Evolutionary conservation across 1,140 invertebrate genomes (phyloP).

Genomic region (Conus ventricosus): DNA sequence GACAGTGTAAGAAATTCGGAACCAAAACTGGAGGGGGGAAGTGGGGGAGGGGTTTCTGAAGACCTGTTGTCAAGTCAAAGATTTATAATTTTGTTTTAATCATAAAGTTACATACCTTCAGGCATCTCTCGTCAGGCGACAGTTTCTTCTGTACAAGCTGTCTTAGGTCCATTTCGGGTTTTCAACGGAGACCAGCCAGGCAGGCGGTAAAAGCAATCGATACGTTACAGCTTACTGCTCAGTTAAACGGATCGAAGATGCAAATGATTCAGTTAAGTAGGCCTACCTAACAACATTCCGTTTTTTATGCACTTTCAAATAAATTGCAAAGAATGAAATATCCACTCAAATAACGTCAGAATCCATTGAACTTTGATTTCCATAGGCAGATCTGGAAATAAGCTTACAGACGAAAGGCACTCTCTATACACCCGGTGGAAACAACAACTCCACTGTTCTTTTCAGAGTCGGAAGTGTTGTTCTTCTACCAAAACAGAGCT

Average conservation of each 20-base stretch:
- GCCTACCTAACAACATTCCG: neutral
- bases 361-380: neutral
- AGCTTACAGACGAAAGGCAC: neutral
- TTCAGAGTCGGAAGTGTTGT: neutral
- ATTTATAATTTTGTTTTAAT: too few species aligned
- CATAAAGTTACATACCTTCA: slow-evolving; percentile 8
- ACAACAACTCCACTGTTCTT: neutral
- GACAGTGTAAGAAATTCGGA: too few species aligned
- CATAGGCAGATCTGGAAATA: neutral
- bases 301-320: neutral
- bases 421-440: neutral
- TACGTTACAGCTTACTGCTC: neutral
- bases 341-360: neutral
- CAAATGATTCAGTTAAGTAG: neutral
- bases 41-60: too few species aligned
- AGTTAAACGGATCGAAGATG: slow-evolving; percentile 10
- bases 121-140: slow-evolving; percentile 48
- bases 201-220: neutral
- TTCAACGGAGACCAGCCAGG: neutral
- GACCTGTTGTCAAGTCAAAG: too few species aligned
- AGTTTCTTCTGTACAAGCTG: slow-evolving; percentile 58
- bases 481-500: neutral
- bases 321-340: neutral
- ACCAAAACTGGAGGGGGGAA: too few species aligned
- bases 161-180: slow-evolving; percentile 41